Evolutionary conservation across 1,140 invertebrate genomes (phyloP), one percentile per base, ranked within the genome.

Genomic region (Agrilus planipennis): DNA sequence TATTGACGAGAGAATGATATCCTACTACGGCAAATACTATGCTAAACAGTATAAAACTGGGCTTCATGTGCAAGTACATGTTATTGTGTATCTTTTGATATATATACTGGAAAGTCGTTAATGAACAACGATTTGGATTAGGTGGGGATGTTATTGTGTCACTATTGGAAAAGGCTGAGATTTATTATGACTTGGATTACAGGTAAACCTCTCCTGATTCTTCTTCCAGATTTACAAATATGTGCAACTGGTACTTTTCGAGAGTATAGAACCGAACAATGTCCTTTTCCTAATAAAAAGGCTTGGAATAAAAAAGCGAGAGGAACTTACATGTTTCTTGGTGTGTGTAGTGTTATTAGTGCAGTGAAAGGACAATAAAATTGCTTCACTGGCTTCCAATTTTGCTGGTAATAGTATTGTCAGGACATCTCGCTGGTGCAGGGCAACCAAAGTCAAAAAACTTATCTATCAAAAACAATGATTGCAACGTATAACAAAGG

Each of bases 11-110:
- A 37, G 37, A 21, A 47, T 49, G 44, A 43, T 46, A 16, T 41
- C 44, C 12, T 46, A 45, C 28, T 50, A 50, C 23, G 42, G 49
- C 10, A 38, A 61, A 2, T 38, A 65, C 18, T 34, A 25, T 14
- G 53, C 62, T 34, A 58, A 58, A 39, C 60, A 64, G 40, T 65
- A 59, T 44, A 51, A 30, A 44, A 48, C 29, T 50, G 48, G 46
- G 41, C 46, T 11, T 11, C 50, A 12, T 46, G 44, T 42, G 34
- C 43, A 39, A 46, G 23, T 18, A 42, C 10, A 40, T 45, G 45
- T 12, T 48, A 50, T 32, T 41, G 44, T 39, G 9, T 42, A 5
- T 17, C 25, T 11, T 50, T 47, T 47, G 36, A 48, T 35, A 34
- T 50, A 6, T 52, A 48, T 20, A 48, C 39, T 12, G 39, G 43